Base-by-base conservation (phyloP, 2,113 vertebrate species). In the Parus major region DNA sequence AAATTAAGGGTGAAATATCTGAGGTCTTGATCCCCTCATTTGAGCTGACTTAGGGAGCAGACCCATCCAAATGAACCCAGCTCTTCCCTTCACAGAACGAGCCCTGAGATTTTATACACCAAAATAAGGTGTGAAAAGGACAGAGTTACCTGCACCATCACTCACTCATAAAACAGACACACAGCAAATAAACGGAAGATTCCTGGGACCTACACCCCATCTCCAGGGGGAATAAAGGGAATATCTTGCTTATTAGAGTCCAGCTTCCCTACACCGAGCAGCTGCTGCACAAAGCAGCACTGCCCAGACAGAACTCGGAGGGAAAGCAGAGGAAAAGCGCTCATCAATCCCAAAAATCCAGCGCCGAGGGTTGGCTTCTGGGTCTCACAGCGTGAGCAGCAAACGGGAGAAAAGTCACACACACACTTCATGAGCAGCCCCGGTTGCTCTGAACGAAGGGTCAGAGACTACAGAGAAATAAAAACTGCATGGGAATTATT, bases 1-100 rank as follows among this genome's bases (percentile, higher is more conserved):
- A 93, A 95, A 92, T 96, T 86, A 86, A 86, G 79, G 88, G 79
- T 93, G 82, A 96, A 96, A 91, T 92, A 96, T 90, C 15, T 60
- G 88, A 94, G 92, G 93, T 95, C 90, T 92, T 90, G 95, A 94
- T 95, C 94, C 79, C 64, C 85, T 55, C 11, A 84, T 80, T 88
- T 83, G 78, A 92, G 64, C 84, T 55, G 79, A 35, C 42, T 89
- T 44, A 70, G 79, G 95, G 65, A 93, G 79, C 92, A 90, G 88
- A 49, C 8, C 63, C 25, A 50, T 50, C 93, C 72, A 46, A 92
- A 87, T 6, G 63, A 81, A 91, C 29, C 28, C 17, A 0, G 71
- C 84, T 94, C 82, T 53, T 50, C 59, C 11, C 87, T 63, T 59
- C 75, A 88, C 55, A 55, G 73, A 88, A 19, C 50, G 14, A 86